These are phyloP conservation scores for Clarias platycephalus DNA, from an alignment of 2,797 vertebrate species.

Conservation along the genomic window DNA sequence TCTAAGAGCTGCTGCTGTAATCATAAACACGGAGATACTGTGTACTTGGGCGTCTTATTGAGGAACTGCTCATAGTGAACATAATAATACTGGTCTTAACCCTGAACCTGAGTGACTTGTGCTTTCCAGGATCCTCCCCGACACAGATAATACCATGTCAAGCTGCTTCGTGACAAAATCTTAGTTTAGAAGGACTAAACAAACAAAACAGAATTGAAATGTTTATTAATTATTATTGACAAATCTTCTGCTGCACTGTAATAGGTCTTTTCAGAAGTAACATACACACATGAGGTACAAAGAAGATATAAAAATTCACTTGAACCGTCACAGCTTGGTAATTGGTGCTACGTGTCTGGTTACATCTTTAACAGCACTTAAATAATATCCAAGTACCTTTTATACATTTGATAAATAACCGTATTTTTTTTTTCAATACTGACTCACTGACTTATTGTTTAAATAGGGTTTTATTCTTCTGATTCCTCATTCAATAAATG, in stretches of 20 bases:
- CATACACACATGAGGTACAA: conserved; percentile 52
- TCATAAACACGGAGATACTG: not conserved
- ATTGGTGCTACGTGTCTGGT: not conserved
- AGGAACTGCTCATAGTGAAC: not conserved
- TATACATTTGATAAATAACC: not conserved
- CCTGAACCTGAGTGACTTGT: too few relatives aligned
- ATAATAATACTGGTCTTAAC: not conserved
- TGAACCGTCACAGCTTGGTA: conserved; percentile 41
- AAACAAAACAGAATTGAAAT: not conserved
- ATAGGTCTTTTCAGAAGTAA: conserved; percentile 31
- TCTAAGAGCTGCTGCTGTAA: not conserved
- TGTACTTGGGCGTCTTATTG: not conserved
- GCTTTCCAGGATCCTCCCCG: too few relatives aligned
- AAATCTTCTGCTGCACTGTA: conserved; percentile 5
- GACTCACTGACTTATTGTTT: not conserved
- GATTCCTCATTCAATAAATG: not conserved
- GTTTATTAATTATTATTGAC: conserved; percentile 17
- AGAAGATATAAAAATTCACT: conserved; percentile 16
- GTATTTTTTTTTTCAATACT: not conserved
- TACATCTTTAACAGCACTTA: conserved; percentile 1
- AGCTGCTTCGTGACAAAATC: not conserved
- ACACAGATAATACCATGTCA: too few relatives aligned
- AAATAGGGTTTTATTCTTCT: not conserved
- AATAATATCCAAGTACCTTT: conserved; percentile 14
- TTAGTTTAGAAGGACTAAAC: not conserved